Percentiles rank a stretch among this genome's conserved stretches.
These are phyloP conservation scores for Antennarius maculatus DNA, from an alignment of 2,797 vertebrate species.

Conservation along the genomic window DNA sequence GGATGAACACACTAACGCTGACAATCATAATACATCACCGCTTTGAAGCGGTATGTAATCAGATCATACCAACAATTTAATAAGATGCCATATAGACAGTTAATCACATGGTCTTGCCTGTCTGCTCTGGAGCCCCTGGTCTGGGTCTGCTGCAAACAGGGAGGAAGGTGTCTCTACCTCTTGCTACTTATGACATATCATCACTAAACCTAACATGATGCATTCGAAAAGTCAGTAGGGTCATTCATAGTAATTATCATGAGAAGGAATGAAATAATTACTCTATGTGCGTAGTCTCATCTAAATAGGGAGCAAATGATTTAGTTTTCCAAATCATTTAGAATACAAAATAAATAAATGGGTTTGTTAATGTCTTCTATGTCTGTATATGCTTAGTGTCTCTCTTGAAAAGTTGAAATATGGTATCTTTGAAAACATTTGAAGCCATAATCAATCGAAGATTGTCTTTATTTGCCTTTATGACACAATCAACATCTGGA, in stretches of 20 bases:
- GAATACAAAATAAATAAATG: conserved; percentile 8
- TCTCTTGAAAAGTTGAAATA: not conserved
- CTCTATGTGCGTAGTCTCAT: conserved; percentile 37
- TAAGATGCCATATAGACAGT: conserved; percentile 72
- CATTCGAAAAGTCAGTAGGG: conserved; percentile 68
- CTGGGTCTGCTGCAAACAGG: conserved; percentile 57
- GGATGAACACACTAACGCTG: no score
- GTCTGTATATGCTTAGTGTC: conserved; percentile 2
- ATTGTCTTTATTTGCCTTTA: not conserved
- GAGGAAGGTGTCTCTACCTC: conserved; percentile 61
- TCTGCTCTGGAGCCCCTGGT: conserved; percentile 69
- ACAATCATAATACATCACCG: no score
- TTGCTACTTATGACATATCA: conserved; percentile 70
- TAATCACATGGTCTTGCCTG: conserved; percentile 74
- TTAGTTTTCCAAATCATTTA: conserved; percentile 57
- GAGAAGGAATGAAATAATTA: conserved; percentile 56
- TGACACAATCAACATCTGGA: not conserved
- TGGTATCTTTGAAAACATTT: not conserved
- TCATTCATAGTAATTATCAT: conserved; percentile 75
- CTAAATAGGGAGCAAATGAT: conserved; percentile 53
- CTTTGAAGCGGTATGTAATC: conserved; percentile 33
- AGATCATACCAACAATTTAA: conserved; percentile 70
- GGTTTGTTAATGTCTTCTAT: conserved; percentile 15
- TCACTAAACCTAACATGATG: conserved; percentile 73
- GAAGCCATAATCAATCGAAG: not conserved